A percentile compares a stretch with the other conserved stretches of the same genome.
These are phyloP conservation scores for Euwallacea fornicatus DNA, from an alignment of 1,140 invertebrate genomes.

Conservation along the genomic window DNA sequence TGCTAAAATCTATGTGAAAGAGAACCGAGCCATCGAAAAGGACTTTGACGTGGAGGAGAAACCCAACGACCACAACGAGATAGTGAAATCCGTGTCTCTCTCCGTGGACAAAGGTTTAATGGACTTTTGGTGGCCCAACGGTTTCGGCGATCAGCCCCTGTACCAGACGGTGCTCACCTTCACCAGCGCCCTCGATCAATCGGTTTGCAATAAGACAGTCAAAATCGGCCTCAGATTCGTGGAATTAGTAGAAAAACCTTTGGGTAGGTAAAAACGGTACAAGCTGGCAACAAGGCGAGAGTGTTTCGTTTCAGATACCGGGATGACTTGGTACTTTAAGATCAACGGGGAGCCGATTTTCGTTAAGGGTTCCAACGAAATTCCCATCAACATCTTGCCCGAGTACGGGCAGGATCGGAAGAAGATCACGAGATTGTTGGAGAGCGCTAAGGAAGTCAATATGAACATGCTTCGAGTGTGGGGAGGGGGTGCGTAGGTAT, in stretches of 20 bases:
- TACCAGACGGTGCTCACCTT: conserved; percentile 69
- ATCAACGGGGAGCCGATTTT: conserved; percentile 91
- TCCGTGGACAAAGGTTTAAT: conserved; percentile 56
- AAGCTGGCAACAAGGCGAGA: background rate
- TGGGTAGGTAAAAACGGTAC: conserved; percentile 25
- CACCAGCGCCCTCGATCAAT: conserved; percentile 44
- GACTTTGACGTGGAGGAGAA: conserved; percentile 28
- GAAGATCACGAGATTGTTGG: conserved; percentile 60
- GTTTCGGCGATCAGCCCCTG: conserved; percentile 79
- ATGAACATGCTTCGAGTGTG: conserved; percentile 96
- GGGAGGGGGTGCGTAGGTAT: conserved; percentile 69
- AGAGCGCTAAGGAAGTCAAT: conserved; percentile 74
- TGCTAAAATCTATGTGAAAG: conserved; percentile 9
- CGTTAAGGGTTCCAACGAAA: conserved; percentile 95
- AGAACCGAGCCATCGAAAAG: conserved; percentile 2
- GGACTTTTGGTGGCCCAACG: conserved; percentile 92
- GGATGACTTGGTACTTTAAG: conserved; percentile 86
- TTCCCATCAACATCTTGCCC: conserved; percentile 86
- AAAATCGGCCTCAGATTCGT: conserved; percentile 86
- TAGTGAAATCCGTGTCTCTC: conserved; percentile 38
- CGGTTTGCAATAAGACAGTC: conserved; percentile 55
- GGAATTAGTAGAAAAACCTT: conserved; percentile 70
- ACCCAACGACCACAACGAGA: conserved; percentile 29
- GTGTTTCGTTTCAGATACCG: conserved; percentile 37
- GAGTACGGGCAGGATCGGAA: conserved; percentile 63